Percentiles rank a stretch among this genome's conserved stretches.
These are phyloP conservation scores for Cosmia pyralina DNA, from an alignment of 2,888 invertebrate genomes.

Conservation along the genomic window DNA sequence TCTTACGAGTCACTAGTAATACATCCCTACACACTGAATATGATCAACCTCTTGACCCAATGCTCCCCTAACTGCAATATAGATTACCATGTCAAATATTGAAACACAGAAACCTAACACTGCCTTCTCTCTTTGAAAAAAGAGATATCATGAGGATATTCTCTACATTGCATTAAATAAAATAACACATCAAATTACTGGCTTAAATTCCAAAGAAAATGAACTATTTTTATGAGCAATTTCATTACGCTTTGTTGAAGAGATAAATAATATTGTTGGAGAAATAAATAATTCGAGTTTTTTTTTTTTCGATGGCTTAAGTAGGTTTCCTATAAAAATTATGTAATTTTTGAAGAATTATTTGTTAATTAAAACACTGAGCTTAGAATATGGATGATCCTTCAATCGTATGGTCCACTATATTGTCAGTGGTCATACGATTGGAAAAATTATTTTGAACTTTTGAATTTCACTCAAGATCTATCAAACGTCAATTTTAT, in stretches of 20 bases:
- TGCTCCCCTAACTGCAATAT: background rate
- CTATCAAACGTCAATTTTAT: background rate
- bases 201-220: conserved; percentile 20
- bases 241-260: conserved; percentile 21
- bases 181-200: conserved; percentile 10
- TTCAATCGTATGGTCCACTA: background rate
- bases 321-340: background rate
- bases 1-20: background rate
- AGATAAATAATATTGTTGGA: background rate
- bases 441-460: background rate
- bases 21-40: background rate
- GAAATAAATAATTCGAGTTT: background rate
- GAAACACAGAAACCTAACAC: background rate
- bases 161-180: background rate
- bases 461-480: background rate
- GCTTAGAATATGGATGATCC: background rate
- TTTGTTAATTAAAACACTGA: background rate
- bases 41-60: conserved; percentile 20
- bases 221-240: background rate
- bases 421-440: too few relatives aligned
- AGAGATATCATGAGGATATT: background rate
- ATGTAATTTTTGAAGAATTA: background rate
- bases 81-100: conserved; percentile 9
- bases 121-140: background rate
- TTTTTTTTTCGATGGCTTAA: background rate